phyloP scores from a whole-genome alignment of 2,888 invertebrate species.

The Erpobdella octoculata region DNA sequence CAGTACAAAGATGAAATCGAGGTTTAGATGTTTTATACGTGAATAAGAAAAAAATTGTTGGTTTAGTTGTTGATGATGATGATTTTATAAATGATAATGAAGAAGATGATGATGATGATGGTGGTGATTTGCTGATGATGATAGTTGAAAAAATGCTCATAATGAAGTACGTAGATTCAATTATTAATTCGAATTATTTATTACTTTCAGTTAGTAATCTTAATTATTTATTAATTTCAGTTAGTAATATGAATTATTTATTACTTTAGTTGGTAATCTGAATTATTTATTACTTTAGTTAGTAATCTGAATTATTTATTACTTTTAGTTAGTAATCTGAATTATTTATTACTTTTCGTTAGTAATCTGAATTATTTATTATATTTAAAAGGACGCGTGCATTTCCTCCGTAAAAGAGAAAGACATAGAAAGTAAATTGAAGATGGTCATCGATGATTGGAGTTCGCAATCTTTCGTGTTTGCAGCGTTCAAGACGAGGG shows the following conservation, averaged over 20 bases:
- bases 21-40: slow-evolving; percentile 56
- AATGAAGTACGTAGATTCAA: too few relatives aligned
- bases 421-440: slow-evolving; percentile 79
- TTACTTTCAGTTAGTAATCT: not conserved
- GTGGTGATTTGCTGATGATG: too few relatives aligned
- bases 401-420: slow-evolving; percentile 80
- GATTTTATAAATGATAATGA: too few relatives aligned
- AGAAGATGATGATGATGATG: not conserved
- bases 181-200: too few relatives aligned
- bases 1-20: slow-evolving; percentile 78
- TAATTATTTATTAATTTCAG: not conserved
- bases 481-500: slow-evolving; percentile 69
- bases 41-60: too few relatives aligned
- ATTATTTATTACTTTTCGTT: not conserved
- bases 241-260: not conserved
- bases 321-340: not conserved
- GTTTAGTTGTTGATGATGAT: too few relatives aligned
- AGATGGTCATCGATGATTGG: slow-evolving; percentile 74
- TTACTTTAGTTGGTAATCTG: too few relatives aligned
- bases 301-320: too few relatives aligned
- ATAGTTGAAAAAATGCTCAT: too few relatives aligned
- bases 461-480: slow-evolving; percentile 65
- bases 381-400: slow-evolving; percentile 65
- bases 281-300: too few relatives aligned
- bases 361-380: not conserved